Percentiles rank a stretch among this genome's conserved stretches.
Conservation (phyloP, 2,888 invertebrate genomes). For the Arrhopalites spinosus region DNA sequence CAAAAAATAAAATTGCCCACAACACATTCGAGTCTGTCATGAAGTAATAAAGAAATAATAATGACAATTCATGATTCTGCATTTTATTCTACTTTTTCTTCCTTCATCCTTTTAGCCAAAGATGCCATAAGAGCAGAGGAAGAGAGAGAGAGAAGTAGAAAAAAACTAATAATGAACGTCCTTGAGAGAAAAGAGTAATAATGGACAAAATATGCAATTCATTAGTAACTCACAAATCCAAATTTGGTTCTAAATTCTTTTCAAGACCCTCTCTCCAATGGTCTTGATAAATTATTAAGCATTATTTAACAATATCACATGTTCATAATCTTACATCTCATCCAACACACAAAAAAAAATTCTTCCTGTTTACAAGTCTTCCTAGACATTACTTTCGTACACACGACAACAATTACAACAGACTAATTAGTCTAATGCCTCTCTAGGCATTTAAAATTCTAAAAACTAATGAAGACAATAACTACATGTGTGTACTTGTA, state of each 20-base stretch:
- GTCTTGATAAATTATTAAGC: not conserved
- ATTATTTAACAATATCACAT: not conserved
- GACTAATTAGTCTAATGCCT: no score
- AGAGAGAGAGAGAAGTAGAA: not conserved
- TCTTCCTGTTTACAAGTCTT: slow-evolving; percentile 19
- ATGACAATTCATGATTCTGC: not conserved
- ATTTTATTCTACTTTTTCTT: not conserved
- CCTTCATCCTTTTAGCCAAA: not conserved
- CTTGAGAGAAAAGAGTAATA: not conserved
- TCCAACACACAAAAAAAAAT: not conserved
- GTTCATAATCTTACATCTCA: slow-evolving; percentile 1
- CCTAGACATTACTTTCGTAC: not conserved
- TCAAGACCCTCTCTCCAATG: not conserved
- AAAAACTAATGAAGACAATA: not conserved
- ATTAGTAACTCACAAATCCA: slow-evolving; percentile 25
- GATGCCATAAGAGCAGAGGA: not conserved
- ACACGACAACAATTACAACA: no score
- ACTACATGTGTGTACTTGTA: no score
- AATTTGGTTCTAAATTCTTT: slow-evolving; percentile 23
- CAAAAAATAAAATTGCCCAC: not conserved
- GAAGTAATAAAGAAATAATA: no score
- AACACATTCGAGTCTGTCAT: not conserved
- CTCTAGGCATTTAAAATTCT: not conserved
- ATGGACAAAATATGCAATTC: slow-evolving; percentile 14
- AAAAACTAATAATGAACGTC: not conserved